Percentiles rank a stretch among this genome's conserved stretches.
These are phyloP conservation scores for Cryptoblepharus egeriae DNA, from an alignment of 2,797 vertebrate species.

Conservation along the genomic window DNA sequence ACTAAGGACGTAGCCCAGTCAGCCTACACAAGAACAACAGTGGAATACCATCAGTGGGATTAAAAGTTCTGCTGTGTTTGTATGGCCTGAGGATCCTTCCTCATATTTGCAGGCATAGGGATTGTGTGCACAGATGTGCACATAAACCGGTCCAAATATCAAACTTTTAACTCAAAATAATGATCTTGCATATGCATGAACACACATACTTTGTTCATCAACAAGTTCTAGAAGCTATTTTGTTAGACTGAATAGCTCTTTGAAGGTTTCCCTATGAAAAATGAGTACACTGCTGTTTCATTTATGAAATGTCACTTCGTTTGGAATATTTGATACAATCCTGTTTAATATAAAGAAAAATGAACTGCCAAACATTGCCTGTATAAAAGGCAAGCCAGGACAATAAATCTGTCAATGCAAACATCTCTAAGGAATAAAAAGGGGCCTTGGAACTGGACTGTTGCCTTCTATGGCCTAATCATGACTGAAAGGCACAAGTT, in stretches of 20 bases:
- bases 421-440: conserved; percentile 53
- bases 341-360: conserved; percentile 58
- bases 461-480: conserved; percentile 43
- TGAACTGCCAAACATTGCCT: conserved; percentile 50
- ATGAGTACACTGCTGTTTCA: conserved; percentile 46
- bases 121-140: not conserved
- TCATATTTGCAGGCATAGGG: not conserved
- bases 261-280: conserved; percentile 48
- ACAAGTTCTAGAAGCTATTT: conserved; percentile 23
- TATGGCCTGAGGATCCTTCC: not conserved
- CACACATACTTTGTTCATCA: not conserved
- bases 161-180: too few species aligned
- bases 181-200: not conserved
- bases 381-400: conserved; percentile 50
- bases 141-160: not conserved
- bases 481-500: not conserved
- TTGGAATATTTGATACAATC: conserved; percentile 52
- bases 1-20: not conserved
- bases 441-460: conserved; percentile 7
- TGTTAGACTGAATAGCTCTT: conserved; percentile 34
- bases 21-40: not conserved
- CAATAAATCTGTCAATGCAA: conserved; percentile 62
- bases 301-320: conserved; percentile 49
- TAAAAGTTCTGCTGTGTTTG: not conserved
- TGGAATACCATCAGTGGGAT: not conserved